phyloP scores from a whole-genome alignment of 2,797 vertebrate genomes.

The Poecilia gillii region DNA sequence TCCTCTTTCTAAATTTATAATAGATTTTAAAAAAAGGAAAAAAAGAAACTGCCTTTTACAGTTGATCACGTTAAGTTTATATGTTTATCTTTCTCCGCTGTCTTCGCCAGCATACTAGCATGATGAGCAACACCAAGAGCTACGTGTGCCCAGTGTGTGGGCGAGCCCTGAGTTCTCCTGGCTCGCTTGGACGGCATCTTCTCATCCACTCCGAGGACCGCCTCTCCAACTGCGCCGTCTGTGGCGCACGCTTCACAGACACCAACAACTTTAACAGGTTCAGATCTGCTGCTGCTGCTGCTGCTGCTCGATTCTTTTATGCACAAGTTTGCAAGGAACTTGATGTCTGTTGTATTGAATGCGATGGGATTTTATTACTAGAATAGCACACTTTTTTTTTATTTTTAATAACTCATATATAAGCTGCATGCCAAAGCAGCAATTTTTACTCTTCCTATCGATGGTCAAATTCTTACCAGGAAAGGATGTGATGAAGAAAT shows the following conservation, averaged over 20 bases:
- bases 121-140: constrained; percentile 93
- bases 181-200: constrained; percentile 94
- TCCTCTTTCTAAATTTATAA: constrained; percentile 1
- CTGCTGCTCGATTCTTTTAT: constrained; percentile 8
- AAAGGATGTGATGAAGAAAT: not conserved
- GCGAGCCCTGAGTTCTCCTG: constrained; percentile 94
- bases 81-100: constrained; percentile 20
- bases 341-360: not conserved
- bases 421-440: not conserved
- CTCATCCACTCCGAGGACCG: constrained; percentile 98
- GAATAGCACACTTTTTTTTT: not conserved
- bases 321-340: not conserved
- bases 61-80: not conserved
- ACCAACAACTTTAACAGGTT: constrained; percentile 95
- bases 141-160: constrained; percentile 96
- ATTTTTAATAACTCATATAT: not conserved
- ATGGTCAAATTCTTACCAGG: not conserved
- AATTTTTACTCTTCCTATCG: not conserved
- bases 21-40: not conserved
- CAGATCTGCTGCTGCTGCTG: constrained; percentile 2
- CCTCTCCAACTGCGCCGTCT: constrained; percentile 97
- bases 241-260: constrained; percentile 93
- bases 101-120: constrained; percentile 88
- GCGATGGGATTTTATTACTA: not conserved
- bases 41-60: not conserved